Conservation (phyloP, 2,888 invertebrate species). For the Lathronympha strigana region DNA sequence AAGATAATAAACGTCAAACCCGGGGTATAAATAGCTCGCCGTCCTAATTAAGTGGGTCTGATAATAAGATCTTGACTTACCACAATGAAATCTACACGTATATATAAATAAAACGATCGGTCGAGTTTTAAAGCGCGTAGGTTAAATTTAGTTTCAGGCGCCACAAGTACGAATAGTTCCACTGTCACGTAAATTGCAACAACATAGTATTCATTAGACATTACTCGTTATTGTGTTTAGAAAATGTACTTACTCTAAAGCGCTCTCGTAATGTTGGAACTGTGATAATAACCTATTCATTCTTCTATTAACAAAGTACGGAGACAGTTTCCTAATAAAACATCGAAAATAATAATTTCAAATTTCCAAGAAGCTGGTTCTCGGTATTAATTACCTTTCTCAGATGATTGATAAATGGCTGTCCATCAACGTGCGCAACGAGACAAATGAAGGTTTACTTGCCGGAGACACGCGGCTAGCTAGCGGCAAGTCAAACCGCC, state of each 20-base stretch:
- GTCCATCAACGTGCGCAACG: conserved; percentile 54
- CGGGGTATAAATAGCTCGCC: conserved; percentile 10
- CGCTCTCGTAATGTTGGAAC: background rate
- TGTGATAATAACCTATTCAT: too few relatives aligned
- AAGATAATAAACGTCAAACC: background rate
- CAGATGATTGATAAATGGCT: conserved; percentile 53
- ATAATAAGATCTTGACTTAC: conserved; percentile 29
- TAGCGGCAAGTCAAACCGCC: conserved; percentile 56
- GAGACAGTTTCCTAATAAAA: background rate
- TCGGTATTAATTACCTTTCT: conserved; percentile 13
- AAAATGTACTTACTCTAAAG: too few relatives aligned
- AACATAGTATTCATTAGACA: background rate
- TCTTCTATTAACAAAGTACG: background rate
- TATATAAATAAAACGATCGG: background rate
- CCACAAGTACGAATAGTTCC: background rate
- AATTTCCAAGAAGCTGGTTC: background rate
- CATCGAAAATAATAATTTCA: background rate
- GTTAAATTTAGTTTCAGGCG: conserved; percentile 15
- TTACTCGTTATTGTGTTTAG: background rate
- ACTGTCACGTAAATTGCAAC: background rate
- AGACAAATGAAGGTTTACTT: conserved; percentile 59
- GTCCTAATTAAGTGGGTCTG: conserved; percentile 20
- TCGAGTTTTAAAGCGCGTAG: background rate
- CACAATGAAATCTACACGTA: background rate
- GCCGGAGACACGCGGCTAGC: conserved; percentile 52